phyloP scores from a whole-genome alignment of 2,797 vertebrate genomes.

The Danio choprae region DNA sequence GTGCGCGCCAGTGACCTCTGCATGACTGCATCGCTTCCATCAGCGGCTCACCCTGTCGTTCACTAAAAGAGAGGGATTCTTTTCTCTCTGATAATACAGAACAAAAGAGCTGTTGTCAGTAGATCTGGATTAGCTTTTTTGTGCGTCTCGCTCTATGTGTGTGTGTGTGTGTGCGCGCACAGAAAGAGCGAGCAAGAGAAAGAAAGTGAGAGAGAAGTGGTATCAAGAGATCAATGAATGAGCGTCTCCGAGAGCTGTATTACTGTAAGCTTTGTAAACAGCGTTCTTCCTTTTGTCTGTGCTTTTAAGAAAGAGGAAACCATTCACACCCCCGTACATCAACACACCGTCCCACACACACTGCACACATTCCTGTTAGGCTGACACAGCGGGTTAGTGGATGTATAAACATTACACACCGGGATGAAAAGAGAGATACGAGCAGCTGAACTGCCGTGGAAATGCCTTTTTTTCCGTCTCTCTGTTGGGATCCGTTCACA shows the following conservation, averaged over 20 bases:
- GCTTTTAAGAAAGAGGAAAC: conserved; percentile 53
- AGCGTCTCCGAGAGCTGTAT: conserved; percentile 32
- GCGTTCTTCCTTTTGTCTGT: conserved; percentile 47
- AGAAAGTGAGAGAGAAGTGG: conserved; percentile 34
- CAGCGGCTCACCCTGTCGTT: conserved; percentile 33
- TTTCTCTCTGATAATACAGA: conserved; percentile 53
- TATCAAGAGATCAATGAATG: conserved; percentile 50
- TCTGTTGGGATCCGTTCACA: conserved; percentile 12
- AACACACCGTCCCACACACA: conserved; percentile 49
- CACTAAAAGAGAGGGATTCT: conserved; percentile 42
- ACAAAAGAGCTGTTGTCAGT: conserved; percentile 53
- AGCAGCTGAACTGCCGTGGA: conserved; percentile 40
- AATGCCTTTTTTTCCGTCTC: conserved; percentile 17
- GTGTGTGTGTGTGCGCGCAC: conserved; percentile 54
- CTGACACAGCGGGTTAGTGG: conserved; percentile 52
- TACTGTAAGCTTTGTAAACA: conserved; percentile 54
- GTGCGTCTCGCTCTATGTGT: conserved; percentile 54
- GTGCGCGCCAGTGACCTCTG: conserved; percentile 33
- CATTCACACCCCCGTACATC: conserved; percentile 51
- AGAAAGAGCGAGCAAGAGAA: conserved; percentile 22
- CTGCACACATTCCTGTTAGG: conserved; percentile 49
- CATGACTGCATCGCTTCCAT: conserved; percentile 48
- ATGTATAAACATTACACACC: conserved; percentile 52
- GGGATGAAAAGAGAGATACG: conserved; percentile 52
- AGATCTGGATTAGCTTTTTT: conserved; percentile 68